Base-by-base conservation (phyloP, 2,888 invertebrate genomes). In the Prosapia bicincta region DNA sequence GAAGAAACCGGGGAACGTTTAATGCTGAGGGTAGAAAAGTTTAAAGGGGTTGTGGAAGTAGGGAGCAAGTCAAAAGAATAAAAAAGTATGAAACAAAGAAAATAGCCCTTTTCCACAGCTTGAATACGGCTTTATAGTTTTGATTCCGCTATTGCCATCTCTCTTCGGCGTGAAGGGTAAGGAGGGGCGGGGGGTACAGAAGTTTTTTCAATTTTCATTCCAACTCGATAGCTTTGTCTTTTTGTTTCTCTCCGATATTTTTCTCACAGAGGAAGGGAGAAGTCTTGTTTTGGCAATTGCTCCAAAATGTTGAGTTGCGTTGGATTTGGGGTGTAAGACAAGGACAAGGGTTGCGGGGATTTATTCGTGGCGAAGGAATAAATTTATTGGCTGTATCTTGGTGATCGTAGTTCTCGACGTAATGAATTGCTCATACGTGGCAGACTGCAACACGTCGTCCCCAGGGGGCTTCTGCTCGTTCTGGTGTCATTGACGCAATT, bases 181-280 rank as follows among this genome's bases (percentile, higher is more conserved):
- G 24, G 68, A 26, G 24, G 38, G 26, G 24, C 15, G n/a, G 71
- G 26, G 15, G 10, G 23, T 26, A 65, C 15, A 25, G 30, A 67
- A 71, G 75, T 75, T 75, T 75, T 76, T 72, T 76, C 76, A 76
- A 72, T 76, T 76, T 76, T 76, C 76, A 76, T 76, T 76, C 72
- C 72, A 28, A 69, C 76, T 67, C 72, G 28, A 72, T 68, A 72
- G 68, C 68, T 67, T 54, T 32, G 75, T 66, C 65, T 25, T 15
- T 67, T 26, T 26, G 15, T 26, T 24, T 54, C 70, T 54, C 74
- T 65, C 73, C 32, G 20, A 54, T 54, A 54, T 54, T 54, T 54
- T 54, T 54, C 20, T 54, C 65, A 28, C 3, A 24, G 24, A 25
- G 15, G 67, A 26, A n/a, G 67, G 67, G 26, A 66, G 66, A 23